Base-by-base conservation (phyloP, 2,888 invertebrate species). In the Chromoteleia sp. region DNA sequence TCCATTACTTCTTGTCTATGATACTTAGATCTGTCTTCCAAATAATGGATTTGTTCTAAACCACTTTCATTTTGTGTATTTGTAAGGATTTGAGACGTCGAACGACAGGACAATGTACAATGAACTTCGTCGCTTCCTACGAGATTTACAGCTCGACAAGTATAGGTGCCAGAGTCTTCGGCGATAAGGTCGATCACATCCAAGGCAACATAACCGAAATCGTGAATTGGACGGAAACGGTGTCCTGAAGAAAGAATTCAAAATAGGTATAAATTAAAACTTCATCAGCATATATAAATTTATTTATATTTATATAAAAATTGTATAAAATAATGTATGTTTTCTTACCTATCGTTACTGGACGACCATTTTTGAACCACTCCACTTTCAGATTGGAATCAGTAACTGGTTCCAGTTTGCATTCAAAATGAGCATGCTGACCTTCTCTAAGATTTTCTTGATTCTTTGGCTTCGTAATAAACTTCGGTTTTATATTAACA, bases 131-230 rank as follows among this genome's bases (percentile, higher is more conserved):
- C 98, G 80, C 95, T 94, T 52, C 99, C 99, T 21, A 97, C 94
- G 25, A 96, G 93, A 90, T 99, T 99, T 0, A 96, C 96, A 15
- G 99, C 98, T 77, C 97, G 94, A 90, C 98, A 98, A 2, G 98
- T 98, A 92, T 99, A 99, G 17, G 96, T 94, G 54, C 97, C 98
- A 0, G 96, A 95, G 92, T 99, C 99, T 93, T 99, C 99, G 67
- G 98, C 97, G 90, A 98, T 98, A 68, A 98, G 93, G 90, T 98
- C 98, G 84, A 98, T 95, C 83, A 99, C 97, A 89, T 99, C 99
- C 82, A 99, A 93, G 12, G 99, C 98, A 17, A 99, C 99, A 90
- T 98, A 99, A 41, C 99, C 99, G 92, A 99, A 99, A 92, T 99
- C 99, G 91, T 98, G 98, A 90, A 98, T 98, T 75, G 98, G 98